phyloP scores from a whole-genome alignment of 2,888 invertebrate species.

The Standfussiana lucernea region DNA sequence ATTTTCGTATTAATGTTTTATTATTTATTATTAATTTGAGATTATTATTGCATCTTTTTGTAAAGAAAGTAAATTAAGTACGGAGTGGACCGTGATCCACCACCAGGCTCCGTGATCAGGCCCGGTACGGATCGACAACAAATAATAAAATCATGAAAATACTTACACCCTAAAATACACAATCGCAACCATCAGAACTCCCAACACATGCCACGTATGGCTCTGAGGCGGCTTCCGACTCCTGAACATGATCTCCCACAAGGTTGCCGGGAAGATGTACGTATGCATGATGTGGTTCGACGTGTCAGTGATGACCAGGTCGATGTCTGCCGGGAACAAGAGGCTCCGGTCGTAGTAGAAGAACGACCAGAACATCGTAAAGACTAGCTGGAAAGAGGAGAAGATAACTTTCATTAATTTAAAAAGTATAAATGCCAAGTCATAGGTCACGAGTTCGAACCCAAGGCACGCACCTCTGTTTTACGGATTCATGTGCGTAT shows the following conservation, averaged over 20 bases:
- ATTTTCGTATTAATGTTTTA: too few relatives aligned
- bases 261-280: conserved; percentile 33
- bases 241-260: conserved; percentile 62
- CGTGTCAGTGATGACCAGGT: conserved; percentile 51
- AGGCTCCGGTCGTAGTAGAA: conserved; percentile 64
- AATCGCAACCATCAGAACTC: not conserved
- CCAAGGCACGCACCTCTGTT: too few relatives aligned
- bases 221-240: conserved; percentile 37
- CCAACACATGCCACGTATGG: conserved; percentile 12
- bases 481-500: too few relatives aligned
- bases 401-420: too few relatives aligned
- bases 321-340: conserved; percentile 61
- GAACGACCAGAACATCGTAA: conserved; percentile 62
- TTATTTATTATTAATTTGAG: too few relatives aligned
- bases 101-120: too few relatives aligned
- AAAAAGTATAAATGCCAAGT: too few relatives aligned
- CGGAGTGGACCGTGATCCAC: too few relatives aligned
- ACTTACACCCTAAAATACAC: conserved; percentile 62
- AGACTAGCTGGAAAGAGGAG: conserved; percentile 60
- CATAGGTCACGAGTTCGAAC: too few relatives aligned
- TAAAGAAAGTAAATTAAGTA: too few relatives aligned
- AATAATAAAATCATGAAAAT: not conserved
- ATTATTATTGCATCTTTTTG: too few relatives aligned
- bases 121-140: too few relatives aligned
- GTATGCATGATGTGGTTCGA: conserved; percentile 71